These are phyloP conservation scores for Drosophila chauvacae DNA, from an alignment of 1,140 invertebrate species.

Conservation along the genomic window DNA sequence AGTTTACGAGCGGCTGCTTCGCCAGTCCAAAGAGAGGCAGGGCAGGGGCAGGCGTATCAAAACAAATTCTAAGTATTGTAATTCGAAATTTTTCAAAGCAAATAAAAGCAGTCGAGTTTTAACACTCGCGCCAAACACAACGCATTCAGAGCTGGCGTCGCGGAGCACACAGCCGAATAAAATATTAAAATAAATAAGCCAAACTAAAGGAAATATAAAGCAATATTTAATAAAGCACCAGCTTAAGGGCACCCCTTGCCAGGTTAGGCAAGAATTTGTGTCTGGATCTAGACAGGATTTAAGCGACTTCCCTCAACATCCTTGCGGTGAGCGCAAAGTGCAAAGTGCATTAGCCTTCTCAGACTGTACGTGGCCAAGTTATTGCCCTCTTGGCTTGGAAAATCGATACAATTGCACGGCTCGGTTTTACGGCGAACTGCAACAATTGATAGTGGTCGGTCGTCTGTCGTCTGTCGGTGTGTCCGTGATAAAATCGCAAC, in stretches of 20 bases:
- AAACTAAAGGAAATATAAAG: background rate
- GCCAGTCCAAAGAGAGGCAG: slow-evolving; percentile 14
- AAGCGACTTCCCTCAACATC: slow-evolving; percentile 12
- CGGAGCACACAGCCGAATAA: slow-evolving; percentile 9
- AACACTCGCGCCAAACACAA: slow-evolving; percentile 79
- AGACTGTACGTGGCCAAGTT: slow-evolving; percentile 66
- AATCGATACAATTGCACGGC: slow-evolving; percentile 76
- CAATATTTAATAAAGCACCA: background rate
- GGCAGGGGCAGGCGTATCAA: slow-evolving; percentile 46
- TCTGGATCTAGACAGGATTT: background rate
- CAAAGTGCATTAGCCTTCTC: slow-evolving; percentile 82
- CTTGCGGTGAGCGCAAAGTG: slow-evolving; percentile 59
- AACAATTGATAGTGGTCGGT: slow-evolving; percentile 69
- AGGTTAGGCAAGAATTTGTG: background rate
- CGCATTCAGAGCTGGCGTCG: slow-evolving; percentile 44
- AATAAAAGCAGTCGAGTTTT: slow-evolving; percentile 81
- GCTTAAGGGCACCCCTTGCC: background rate
- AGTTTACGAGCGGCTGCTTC: slow-evolving; percentile 59
- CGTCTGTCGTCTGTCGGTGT: slow-evolving; percentile 17
- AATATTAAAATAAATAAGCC: slow-evolving; percentile 11
- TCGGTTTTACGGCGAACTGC: slow-evolving; percentile 62
- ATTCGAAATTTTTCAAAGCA: slow-evolving; percentile 82
- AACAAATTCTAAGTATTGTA: slow-evolving; percentile 83
- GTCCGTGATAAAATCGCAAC: slow-evolving; percentile 65
- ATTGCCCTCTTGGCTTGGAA: slow-evolving; percentile 75